These are phyloP conservation scores for Caenorhabditis macrosperma DNA, from an alignment of 2,888 invertebrate species.

Conservation along the genomic window DNA sequence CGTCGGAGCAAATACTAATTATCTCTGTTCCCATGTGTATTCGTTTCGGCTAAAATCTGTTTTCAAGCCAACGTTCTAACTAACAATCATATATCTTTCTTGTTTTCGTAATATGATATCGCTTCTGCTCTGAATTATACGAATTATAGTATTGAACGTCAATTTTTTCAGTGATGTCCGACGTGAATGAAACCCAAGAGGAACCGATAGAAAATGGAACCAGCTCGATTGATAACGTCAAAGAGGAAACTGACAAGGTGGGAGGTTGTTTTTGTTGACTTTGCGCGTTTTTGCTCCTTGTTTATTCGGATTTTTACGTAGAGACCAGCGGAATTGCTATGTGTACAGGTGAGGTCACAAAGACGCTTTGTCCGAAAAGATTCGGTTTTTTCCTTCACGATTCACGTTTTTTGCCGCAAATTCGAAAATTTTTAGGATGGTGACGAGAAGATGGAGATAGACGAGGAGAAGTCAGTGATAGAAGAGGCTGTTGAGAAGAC, in stretches of 20 bases:
- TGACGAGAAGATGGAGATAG: slow-evolving; percentile 27
- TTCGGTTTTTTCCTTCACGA: slow-evolving; percentile 12
- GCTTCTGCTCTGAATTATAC: no score
- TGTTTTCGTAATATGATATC: no score
- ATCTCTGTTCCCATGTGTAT: no score
- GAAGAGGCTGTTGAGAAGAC: slow-evolving; percentile 1
- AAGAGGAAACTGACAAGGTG: slow-evolving; percentile 43
- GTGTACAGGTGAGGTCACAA: slow-evolving; percentile 22
- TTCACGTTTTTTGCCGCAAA: background rate
- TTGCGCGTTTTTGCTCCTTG: slow-evolving; percentile 22
- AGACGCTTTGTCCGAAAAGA: background rate
- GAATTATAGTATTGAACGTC: no score
- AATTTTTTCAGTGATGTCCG: slow-evolving; percentile 39
- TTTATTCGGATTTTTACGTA: slow-evolving; percentile 29
- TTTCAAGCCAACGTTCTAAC: no score
- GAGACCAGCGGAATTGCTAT: slow-evolving; percentile 5
- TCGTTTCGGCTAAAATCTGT: no score
- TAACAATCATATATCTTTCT: no score
- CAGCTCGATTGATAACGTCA: slow-evolving; percentile 15
- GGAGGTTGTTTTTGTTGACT: slow-evolving; percentile 21
- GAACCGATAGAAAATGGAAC: slow-evolving; percentile 27
- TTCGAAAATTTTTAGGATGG: slow-evolving; percentile 16
- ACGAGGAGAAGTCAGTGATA: slow-evolving; percentile 11
- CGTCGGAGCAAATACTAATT: no score
- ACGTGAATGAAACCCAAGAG: slow-evolving; percentile 25